Evolutionary conservation across 2,888 invertebrate genomes (phyloP), one percentile per base, ranked within the genome.

Genomic region (Phyllotreta cruciferae): DNA sequence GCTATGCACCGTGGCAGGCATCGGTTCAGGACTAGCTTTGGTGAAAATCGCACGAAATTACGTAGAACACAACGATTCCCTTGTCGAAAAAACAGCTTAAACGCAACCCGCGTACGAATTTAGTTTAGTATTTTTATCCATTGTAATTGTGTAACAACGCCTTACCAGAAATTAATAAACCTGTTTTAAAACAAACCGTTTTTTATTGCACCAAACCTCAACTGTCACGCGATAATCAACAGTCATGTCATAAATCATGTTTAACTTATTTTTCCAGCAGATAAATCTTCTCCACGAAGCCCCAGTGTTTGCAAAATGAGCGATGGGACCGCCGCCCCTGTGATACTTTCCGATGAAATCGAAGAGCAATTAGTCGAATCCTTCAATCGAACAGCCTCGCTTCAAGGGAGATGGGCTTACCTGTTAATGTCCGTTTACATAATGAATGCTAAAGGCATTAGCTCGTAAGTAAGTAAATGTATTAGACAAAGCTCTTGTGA

Each of bases 11-110:
- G 71, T 87, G 38, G 83, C 90, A 68, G 93, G 93, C 36, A 77
- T 93, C n/a, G 83, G 87, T 24, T 87, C 90, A 41, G 90, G 91
- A 61, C 81, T 87, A 50, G 86, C 87, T 66, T 81, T 92, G 35
- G 85, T 82, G 13, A 81, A 81, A 75, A 72, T 82, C 62, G 81
- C 79, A 14, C 71, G 73, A 60, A 74, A 71, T 60, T 82, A 82
- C 69, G 69, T 74, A 11, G 75, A 76, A 53, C 79, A 81, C 66
- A 70, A 79, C 6, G 82, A 82, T 71, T 73, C 77, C 24, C 62
- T 77, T 56, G 73, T 70, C 14, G 11, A 61, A 14, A 70, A 69
- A 61, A 68, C 58, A 42, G 60, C 50, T 11, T 62, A 50, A 49
- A 37, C 9, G 14, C 9, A 8, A 13, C 52, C 14, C 13, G 24